Conservation (phyloP, 2,797 vertebrate species). For the Mastacembelus armatus region DNA sequence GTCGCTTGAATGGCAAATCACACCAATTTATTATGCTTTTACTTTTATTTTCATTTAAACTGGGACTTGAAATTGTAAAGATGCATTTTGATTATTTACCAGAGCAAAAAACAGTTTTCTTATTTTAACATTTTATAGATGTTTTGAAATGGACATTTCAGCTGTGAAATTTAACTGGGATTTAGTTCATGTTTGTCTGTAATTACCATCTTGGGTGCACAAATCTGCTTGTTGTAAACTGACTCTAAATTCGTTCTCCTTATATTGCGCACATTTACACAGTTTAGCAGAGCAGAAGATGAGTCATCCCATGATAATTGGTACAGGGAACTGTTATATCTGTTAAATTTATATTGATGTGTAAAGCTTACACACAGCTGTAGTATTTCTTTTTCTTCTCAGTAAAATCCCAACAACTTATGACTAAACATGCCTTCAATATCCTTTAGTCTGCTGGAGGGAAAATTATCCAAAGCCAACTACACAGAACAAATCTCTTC, state of each 20-base stretch:
- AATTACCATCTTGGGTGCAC: slow-evolving; percentile 27
- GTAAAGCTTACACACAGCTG: slow-evolving; percentile 11
- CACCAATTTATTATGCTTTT: slow-evolving; percentile 23
- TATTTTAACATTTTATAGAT: slow-evolving; percentile 68
- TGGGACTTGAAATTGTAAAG: slow-evolving; percentile 64
- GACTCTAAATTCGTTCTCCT: slow-evolving; percentile 14
- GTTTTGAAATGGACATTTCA: slow-evolving; percentile 53
- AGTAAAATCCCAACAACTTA: slow-evolving; percentile 2
- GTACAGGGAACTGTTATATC: not conserved
- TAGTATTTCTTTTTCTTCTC: slow-evolving; percentile 12
- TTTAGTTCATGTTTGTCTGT: slow-evolving; percentile 28
- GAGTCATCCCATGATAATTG: not conserved
- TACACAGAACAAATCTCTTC: not conserved
- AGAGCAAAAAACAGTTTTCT: slow-evolving; percentile 27
- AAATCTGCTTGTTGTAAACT: slow-evolving; percentile 34
- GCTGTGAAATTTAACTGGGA: slow-evolving; percentile 60
- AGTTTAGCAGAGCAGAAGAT: slow-evolving; percentile 9
- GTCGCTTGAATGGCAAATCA: slow-evolving; percentile 46
- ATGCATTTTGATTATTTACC: slow-evolving; percentile 62
- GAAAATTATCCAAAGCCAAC: slow-evolving; percentile 26
- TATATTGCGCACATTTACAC: slow-evolving; percentile 21
- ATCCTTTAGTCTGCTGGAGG: slow-evolving; percentile 16
- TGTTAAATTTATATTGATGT: not conserved
- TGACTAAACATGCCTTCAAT: not conserved
- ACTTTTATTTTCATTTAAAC: slow-evolving; percentile 42